phyloP scores from a whole-genome alignment of 2,113 vertebrate genomes.

The Jacana jacana region DNA sequence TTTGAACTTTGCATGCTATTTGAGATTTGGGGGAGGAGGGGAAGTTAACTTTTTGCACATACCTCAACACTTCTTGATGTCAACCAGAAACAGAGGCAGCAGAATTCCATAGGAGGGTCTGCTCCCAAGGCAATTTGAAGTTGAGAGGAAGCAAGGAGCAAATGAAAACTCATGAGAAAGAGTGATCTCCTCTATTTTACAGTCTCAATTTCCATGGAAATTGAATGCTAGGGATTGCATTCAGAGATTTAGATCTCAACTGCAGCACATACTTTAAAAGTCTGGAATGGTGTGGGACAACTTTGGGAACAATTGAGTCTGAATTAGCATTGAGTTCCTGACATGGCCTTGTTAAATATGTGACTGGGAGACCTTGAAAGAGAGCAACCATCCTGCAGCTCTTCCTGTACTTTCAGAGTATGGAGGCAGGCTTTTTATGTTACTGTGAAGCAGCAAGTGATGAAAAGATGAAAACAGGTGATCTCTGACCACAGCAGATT shows the following conservation, averaged over 20 bases:
- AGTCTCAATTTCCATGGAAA: not conserved
- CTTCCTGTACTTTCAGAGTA: not conserved
- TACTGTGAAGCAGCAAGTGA: not conserved
- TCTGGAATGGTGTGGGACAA: not conserved
- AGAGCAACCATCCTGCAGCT: not conserved
- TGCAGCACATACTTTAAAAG: not conserved
- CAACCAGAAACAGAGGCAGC: slow-evolving; percentile 5
- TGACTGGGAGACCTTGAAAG: not conserved
- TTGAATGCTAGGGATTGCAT: not conserved
- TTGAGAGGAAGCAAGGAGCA: not conserved
- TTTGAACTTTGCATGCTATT: not conserved
- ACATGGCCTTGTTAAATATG: not conserved
- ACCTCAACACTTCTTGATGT: slow-evolving; percentile 17
- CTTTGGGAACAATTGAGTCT: not conserved
- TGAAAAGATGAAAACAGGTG: not conserved
- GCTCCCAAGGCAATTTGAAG: not conserved
- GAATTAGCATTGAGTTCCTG: not conserved
- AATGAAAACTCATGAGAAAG: not conserved
- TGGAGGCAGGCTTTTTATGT: not conserved
- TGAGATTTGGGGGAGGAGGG: not conserved
- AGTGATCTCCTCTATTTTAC: not conserved
- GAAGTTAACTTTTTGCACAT: not conserved
- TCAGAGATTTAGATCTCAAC: not conserved
- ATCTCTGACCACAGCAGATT: not conserved
- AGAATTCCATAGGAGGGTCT: not conserved